Base-by-base conservation (phyloP, 2,797 vertebrate species). In the Furcifer pardalis region DNA sequence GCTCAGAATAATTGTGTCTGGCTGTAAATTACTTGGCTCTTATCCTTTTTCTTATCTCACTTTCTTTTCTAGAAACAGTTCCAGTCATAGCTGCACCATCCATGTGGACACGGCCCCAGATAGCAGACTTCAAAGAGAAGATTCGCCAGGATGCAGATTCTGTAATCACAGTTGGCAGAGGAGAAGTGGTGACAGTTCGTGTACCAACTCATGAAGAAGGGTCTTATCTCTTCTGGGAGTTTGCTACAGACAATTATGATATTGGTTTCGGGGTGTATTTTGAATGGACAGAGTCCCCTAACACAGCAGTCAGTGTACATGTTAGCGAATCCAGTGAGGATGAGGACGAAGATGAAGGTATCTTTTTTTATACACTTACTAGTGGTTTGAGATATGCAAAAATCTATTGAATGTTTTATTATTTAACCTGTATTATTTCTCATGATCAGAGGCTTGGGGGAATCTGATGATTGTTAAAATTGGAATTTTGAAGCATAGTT, bases 61-160 rank as follows among this genome's bases (percentile, higher is more conserved):
- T 87, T 68, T 84, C 40, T 60, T 44, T 71, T n/a, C n/a, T 88
- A 95, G 99, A 99, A 89, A 96, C 97, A 73, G 95, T 98, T 79
- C 97, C 98, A 30, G 97, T 98, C 77, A 98, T 99, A 30, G 98
- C 98, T 30, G 98, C 99, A 37, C 99, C 99, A 1, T 99, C 99
- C 15, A 99, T 99, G 99, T 99, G 99, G 99, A 99, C 98, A 2
- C 96, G 99, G 21, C 99, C 99, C 3, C 99, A 99, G 94, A 99
- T 99, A 91, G 99, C 96, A 94, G 99, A 99, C 96, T 99, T 99
- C 95, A 99, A 99, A 94, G 98, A 99, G 91, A 99, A 99, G 92
- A 99, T 99, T 91, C 97, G 98, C 0, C 98, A 99, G 95, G 99
- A 99, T 49, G 97, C 98, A 7, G 99, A 99, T 94, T 99, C 98